These are phyloP conservation scores for Laspeyria flexula DNA, from an alignment of 2,888 invertebrate species.

Conservation along the genomic window DNA sequence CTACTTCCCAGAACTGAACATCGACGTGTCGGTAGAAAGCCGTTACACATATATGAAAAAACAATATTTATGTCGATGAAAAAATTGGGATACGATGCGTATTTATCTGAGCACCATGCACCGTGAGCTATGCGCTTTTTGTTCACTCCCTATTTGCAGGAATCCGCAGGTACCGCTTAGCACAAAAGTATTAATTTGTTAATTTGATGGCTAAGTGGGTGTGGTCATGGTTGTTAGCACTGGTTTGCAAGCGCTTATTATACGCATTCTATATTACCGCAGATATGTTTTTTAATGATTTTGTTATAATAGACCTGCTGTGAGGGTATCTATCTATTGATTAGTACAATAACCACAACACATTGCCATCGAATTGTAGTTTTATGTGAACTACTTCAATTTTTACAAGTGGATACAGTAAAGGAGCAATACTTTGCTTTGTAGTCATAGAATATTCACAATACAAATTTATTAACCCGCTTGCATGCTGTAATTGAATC, in stretches of 20 bases:
- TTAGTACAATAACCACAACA: background rate
- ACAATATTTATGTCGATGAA: constrained; percentile 84
- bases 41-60: constrained; percentile 82
- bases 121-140: constrained; percentile 79
- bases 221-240: constrained; percentile 56
- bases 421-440: background rate
- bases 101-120: constrained; percentile 78
- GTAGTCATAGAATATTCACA: too few species aligned
- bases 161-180: constrained; percentile 76
- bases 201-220: constrained; percentile 64
- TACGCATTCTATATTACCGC: constrained; percentile 17
- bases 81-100: constrained; percentile 77
- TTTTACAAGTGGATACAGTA: background rate
- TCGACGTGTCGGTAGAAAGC: constrained; percentile 78
- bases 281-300: background rate
- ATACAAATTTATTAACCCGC: too few species aligned
- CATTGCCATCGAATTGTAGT: background rate
- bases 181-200: constrained; percentile 74
- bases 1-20: constrained; percentile 78
- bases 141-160: constrained; percentile 76
- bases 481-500: too few species aligned
- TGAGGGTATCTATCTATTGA: background rate
- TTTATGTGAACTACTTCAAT: background rate
- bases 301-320: constrained; percentile 1
- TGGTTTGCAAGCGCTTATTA: constrained; percentile 24